A percentile compares a stretch with the other conserved stretches of the same genome.
These are phyloP conservation scores for Ametastegia equiseti DNA, from an alignment of 2,888 invertebrate species.

Conservation along the genomic window DNA sequence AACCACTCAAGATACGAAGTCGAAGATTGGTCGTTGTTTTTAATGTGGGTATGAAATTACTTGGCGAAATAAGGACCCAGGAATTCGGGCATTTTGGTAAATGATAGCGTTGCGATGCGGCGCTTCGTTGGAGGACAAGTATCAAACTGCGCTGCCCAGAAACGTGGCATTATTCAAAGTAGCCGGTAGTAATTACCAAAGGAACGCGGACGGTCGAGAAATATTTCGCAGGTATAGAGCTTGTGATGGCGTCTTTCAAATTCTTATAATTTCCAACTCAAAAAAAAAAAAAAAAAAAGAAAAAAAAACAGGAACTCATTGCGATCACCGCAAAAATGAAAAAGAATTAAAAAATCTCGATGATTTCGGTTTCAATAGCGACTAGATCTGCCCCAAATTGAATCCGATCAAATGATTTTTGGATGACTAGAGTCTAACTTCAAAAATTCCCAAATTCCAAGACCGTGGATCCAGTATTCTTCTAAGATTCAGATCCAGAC, in stretches of 20 bases:
- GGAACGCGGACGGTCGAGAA: slow-evolving; percentile 2
- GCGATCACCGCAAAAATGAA: too few species aligned
- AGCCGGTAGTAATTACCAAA: slow-evolving; percentile 16
- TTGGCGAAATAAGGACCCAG: background rate
- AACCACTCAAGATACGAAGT: background rate
- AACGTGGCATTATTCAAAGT: slow-evolving; percentile 26
- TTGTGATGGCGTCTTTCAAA: too few species aligned
- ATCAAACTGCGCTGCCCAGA: background rate
- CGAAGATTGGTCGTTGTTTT: background rate
- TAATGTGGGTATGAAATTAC: background rate
- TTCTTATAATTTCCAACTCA: background rate
- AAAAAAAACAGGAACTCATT: too few species aligned
- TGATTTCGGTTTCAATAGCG: too few species aligned
- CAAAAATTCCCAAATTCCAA: too few species aligned
- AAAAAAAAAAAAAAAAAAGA: too few species aligned
- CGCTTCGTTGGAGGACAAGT: background rate
- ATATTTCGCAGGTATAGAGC: background rate
- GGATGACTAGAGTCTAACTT: too few species aligned
- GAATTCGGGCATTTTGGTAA: slow-evolving; percentile 32
- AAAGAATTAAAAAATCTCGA: too few species aligned
- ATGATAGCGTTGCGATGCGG: slow-evolving; percentile 25
- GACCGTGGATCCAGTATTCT: too few species aligned
- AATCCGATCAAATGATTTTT: too few species aligned
- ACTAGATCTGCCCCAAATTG: too few species aligned
- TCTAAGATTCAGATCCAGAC: too few species aligned